Base-by-base conservation (phyloP, 2,797 vertebrate species). In the Octomys mimax region DNA sequence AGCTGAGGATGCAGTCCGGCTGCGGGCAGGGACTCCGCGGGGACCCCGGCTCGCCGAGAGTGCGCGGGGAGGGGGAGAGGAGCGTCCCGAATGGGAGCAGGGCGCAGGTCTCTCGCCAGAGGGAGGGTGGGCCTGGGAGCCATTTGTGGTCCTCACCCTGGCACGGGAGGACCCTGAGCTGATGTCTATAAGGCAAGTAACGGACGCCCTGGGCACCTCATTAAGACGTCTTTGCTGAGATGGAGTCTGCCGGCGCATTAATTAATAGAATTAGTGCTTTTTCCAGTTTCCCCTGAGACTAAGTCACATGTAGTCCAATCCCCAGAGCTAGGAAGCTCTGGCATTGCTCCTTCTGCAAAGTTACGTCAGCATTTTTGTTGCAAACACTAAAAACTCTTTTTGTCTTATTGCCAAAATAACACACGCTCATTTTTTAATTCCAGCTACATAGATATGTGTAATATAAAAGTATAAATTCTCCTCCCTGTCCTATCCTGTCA, bases 151-250 rank as follows among this genome's bases (percentile, higher is more conserved):
- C 54, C 81, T 77, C 49, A 94, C 95, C 94, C 97, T 94, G 97
- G 96, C 97, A 95, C 12, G 96, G 84, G 81, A 95, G 92, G 91
- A 94, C 97, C 98, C 97, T 94, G 94, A 85, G 96, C 91, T 90
- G 97, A 64, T 96, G 95, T 96, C 97, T 96, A 92, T 95, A 95
- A 93, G 84, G 88, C 87, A 97, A 96, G 96, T 94, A 98, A 97
- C 95, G 97, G 91, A 95, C 95, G 98, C 94, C 98, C 97, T 49
- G 66, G 96, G 97, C 97, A 95, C 97, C 98, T 98, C 98, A 94
- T 98, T 98, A 98, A 88, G 94, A 96, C 94, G 49, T 95, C 95
- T 98, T 97, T 97, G 98, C 98, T 71, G 95, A 33, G 90, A 64
- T 36, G 89, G 97, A 96, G 94, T 46, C 95, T 97, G 94, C 96